Evolutionary conservation across 2,888 invertebrate species (phyloP).

Genomic region (Plebejus melissa): DNA sequence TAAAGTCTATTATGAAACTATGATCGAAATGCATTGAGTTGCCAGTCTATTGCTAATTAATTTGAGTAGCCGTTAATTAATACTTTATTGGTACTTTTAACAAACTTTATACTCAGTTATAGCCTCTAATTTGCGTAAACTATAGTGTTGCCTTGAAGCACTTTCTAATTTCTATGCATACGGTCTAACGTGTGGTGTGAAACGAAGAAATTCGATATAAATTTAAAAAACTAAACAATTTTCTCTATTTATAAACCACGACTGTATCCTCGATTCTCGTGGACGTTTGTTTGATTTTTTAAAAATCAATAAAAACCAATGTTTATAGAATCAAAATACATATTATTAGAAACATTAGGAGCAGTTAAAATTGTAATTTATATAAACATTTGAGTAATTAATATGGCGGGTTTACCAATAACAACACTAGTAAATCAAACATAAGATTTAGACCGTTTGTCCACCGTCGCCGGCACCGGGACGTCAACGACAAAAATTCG

Average conservation of each 20-base stretch:
- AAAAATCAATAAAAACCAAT: conserved; percentile 14
- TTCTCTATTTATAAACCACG: background rate
- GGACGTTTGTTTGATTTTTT: background rate
- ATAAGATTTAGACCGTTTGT: background rate
- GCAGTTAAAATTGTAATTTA: conserved; percentile 28
- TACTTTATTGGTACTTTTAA: background rate
- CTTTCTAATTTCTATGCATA: no score
- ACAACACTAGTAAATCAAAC: conserved; percentile 32
- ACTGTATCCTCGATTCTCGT: background rate
- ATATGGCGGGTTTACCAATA: conserved; percentile 25
- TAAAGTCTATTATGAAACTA: conserved; percentile 16
- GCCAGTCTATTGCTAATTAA: conserved; percentile 5
- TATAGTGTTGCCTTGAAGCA: background rate
- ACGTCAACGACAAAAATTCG: no score
- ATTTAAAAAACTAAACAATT: background rate
- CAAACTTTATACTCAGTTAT: background rate
- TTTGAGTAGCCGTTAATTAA: background rate
- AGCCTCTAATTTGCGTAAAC: background rate
- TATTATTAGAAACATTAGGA: conserved; percentile 6
- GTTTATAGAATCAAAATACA: conserved; percentile 12
- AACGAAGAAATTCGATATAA: no score
- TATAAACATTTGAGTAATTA: conserved; percentile 29
- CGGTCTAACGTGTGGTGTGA: no score
- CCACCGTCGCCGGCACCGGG: no score
- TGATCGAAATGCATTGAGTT: conserved; percentile 13